phyloP scores from a whole-genome alignment of 2,888 invertebrate genomes.

The Melolontha melolontha region DNA sequence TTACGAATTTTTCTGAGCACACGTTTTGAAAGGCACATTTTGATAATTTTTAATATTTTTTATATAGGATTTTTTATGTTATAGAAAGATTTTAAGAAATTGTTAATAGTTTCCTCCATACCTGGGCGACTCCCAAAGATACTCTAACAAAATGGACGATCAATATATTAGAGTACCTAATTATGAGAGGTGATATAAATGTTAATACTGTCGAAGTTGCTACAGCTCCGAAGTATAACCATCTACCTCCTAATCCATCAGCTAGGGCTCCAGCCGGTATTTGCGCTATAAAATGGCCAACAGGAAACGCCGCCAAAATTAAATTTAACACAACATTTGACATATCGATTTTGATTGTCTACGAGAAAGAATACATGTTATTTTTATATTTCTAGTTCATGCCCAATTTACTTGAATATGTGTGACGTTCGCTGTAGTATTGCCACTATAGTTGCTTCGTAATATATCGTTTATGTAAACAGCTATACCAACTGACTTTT shows the following conservation, averaged over 20 bases:
- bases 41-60: no score
- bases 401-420: no score
- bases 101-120: neutral
- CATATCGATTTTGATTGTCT: conserved; percentile 3
- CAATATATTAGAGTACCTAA: conserved; percentile 2
- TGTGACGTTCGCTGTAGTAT: no score
- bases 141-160: conserved; percentile 3
- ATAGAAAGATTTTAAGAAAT: no score
- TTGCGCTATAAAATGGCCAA: conserved; percentile 34
- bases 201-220: neutral
- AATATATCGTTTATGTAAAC: neutral
- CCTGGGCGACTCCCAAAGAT: conserved; percentile 32
- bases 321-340: conserved; percentile 7
- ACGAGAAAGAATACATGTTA: neutral
- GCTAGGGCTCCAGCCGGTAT: conserved; percentile 37
- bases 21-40: no score
- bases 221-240: conserved; percentile 5
- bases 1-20: no score
- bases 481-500: neutral
- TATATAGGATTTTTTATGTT: no score
- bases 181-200: conserved; percentile 28
- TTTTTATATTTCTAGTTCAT: no score
- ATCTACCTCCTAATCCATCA: conserved; percentile 28
- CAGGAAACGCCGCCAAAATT: conserved; percentile 31
- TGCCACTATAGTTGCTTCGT: no score